A percentile compares a stretch with the other conserved stretches of the same genome.
Conservation (phyloP, 2,113 vertebrate genomes). For the Hemiscyllium ocellatum region DNA sequence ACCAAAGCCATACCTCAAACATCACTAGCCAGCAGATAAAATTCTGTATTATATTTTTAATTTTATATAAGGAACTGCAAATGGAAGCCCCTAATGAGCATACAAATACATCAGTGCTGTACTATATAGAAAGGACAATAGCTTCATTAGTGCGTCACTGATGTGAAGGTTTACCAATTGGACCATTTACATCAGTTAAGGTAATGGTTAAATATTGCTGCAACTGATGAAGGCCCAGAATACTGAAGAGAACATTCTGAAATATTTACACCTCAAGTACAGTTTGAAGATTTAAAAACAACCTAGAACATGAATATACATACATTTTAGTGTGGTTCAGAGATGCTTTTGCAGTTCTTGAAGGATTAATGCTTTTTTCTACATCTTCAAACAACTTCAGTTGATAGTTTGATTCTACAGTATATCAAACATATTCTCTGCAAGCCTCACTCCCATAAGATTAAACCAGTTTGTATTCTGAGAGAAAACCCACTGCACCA, state of each 20-base stretch:
- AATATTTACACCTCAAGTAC: slow-evolving; percentile 2
- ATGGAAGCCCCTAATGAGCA: not conserved
- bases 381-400: not conserved
- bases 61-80: not conserved
- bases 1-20: not conserved
- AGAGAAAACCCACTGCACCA: slow-evolving; percentile 38
- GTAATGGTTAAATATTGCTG: slow-evolving; percentile 1
- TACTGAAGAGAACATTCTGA: slow-evolving; percentile 6
- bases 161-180: not conserved
- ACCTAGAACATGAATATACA: not conserved
- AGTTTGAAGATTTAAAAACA: not conserved
- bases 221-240: not conserved
- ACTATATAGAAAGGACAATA: not conserved
- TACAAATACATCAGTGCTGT: not conserved
- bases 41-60: not conserved
- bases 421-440: slow-evolving; percentile 25
- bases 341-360: not conserved
- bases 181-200: not conserved
- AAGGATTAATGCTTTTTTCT: slow-evolving; percentile 9
- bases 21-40: not conserved
- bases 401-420: slow-evolving; percentile 10
- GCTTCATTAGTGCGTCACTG: not conserved
- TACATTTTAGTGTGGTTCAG: slow-evolving; percentile 2
- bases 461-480: slow-evolving; percentile 38
- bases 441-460: slow-evolving; percentile 27